These are phyloP conservation scores for Melanotaenia duboulayi DNA, from an alignment of 2,113 vertebrate genomes.

Conservation along the genomic window DNA sequence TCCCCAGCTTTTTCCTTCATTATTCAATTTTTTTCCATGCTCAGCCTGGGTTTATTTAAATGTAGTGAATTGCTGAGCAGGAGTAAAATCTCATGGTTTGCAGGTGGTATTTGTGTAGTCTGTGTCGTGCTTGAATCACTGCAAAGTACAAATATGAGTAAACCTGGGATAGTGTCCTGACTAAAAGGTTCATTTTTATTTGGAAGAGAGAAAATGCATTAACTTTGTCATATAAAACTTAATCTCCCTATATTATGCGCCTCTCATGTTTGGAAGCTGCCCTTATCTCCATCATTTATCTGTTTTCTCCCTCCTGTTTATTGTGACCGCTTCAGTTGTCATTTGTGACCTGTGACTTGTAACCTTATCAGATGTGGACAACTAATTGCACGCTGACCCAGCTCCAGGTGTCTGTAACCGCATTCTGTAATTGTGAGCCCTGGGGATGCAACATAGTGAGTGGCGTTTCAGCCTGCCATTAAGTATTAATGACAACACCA, in stretches of 20 bases:
- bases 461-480: conserved; percentile 64
- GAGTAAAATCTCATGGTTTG: background rate
- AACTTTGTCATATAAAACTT: background rate
- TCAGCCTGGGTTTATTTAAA: background rate
- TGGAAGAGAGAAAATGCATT: background rate
- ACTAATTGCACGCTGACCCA: conserved; percentile 73
- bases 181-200: conserved; percentile 4
- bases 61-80: background rate
- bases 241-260: background rate
- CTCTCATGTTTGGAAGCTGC: conserved; percentile 1
- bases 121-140: background rate
- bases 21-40: background rate
- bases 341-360: conserved; percentile 67
- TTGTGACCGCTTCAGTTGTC: conserved; percentile 50
- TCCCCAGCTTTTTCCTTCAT: background rate
- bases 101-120: background rate
- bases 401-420: conserved; percentile 56
- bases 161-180: background rate
- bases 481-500: conserved; percentile 78
- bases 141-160: no score
- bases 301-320: conserved; percentile 34
- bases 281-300: conserved; percentile 21
- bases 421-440: conserved; percentile 76
- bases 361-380: conserved; percentile 65
- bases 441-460: conserved; percentile 57